Evolutionary conservation across 2,113 vertebrate species (phyloP).

Genomic region (Callipepla californica): DNA sequence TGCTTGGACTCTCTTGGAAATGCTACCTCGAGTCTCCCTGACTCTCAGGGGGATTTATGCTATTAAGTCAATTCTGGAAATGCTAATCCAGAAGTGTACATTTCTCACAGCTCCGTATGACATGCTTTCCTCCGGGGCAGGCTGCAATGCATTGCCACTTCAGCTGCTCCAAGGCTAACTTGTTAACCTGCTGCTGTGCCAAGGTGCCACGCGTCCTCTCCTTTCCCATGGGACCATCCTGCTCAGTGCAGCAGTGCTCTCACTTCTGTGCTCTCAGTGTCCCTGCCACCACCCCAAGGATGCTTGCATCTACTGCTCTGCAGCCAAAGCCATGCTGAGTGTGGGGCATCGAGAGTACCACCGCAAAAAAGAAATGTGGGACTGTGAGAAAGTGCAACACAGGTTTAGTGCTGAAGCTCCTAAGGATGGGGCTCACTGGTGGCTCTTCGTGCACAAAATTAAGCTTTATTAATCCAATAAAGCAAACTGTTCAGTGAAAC

Average conservation of each 20-base stretch:
- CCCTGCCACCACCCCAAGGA: background rate
- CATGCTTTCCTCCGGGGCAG: background rate
- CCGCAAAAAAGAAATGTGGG: background rate
- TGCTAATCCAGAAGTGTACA: background rate
- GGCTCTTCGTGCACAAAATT: background rate
- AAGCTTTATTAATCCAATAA: conserved; percentile 30
- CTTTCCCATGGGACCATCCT: background rate
- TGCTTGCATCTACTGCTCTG: background rate
- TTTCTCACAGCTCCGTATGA: background rate
- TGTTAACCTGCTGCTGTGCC: background rate
- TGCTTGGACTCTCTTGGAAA: background rate
- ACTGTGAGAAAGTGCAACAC: background rate
- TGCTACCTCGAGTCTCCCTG: background rate
- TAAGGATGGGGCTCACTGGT: background rate
- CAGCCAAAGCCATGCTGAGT: background rate
- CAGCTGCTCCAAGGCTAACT: background rate
- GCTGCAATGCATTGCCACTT: background rate
- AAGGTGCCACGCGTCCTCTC: background rate
- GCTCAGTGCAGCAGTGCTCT: background rate
- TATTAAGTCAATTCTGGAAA: background rate
- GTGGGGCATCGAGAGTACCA: background rate
- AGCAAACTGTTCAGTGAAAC: background rate
- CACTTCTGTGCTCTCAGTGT: background rate
- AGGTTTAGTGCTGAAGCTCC: background rate
- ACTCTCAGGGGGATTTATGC: background rate